A percentile compares a stretch with the other conserved stretches of the same genome.
phyloP scores from a whole-genome alignment of 2,797 vertebrate genomes.

The Columba guinea region DNA sequence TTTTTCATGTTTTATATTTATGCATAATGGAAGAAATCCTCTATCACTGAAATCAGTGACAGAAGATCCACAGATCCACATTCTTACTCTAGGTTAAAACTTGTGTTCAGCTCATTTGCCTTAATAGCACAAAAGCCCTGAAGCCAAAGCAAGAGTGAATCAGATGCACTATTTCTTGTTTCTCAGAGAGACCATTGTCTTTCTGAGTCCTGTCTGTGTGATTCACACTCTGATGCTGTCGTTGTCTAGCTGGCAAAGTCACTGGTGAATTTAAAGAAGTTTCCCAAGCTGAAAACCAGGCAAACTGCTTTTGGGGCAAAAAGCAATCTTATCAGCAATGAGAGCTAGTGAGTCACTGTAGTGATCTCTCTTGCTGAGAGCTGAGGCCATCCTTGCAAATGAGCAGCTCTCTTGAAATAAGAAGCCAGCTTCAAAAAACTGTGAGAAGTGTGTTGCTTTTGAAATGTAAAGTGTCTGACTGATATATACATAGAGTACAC shows the following conservation, averaged over 20 bases:
- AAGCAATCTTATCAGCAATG: conserved; percentile 39
- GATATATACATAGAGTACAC: conserved; percentile 12
- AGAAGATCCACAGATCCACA: neutral
- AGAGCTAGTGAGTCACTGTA: conserved; percentile 20
- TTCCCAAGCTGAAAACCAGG: conserved; percentile 59
- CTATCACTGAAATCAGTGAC: neutral
- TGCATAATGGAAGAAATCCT: neutral
- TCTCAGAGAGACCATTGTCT: neutral
- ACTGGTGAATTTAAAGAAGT: conserved; percentile 59
- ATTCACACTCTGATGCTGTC: conserved; percentile 64
- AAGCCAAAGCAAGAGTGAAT: neutral
- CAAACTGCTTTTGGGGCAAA: conserved; percentile 21
- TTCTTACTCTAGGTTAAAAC: conserved; percentile 3
- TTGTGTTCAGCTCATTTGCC: neutral
- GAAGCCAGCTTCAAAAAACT: conserved; percentile 4
- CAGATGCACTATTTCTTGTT: neutral
- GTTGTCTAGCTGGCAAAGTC: conserved; percentile 60
- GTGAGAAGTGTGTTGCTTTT: conserved; percentile 10
- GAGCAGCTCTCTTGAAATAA: conserved; percentile 26
- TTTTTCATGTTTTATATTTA: neutral
- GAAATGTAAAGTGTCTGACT: conserved; percentile 50
- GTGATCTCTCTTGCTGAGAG: conserved; percentile 20
- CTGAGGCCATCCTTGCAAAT: conserved; percentile 24
- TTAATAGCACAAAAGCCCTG: neutral
- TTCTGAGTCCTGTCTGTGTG: neutral